phyloP scores from a whole-genome alignment of 2,797 vertebrate species.

The Coregonus ussuriensis region DNA sequence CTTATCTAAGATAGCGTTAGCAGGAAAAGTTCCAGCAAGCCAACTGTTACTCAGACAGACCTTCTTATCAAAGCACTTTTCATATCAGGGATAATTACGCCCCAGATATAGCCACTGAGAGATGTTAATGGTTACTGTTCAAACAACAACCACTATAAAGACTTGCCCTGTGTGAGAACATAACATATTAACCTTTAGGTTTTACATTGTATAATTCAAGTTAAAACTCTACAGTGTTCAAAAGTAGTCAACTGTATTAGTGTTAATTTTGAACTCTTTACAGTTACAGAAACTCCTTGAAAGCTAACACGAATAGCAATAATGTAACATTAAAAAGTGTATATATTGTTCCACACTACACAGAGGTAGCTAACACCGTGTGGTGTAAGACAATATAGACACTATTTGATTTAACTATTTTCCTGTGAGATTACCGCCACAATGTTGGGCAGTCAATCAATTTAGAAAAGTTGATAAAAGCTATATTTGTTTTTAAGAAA shows the following conservation, averaged over 20 bases:
- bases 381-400: neutral
- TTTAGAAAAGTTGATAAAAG: neutral
- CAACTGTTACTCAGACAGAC: neutral
- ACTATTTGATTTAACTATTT: neutral
- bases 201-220: neutral
- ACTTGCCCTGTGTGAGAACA: neutral
- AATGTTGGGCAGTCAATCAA: neutral
- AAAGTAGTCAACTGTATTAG: neutral
- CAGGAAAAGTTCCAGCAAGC: neutral
- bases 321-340: too few relatives aligned
- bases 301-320: too few relatives aligned
- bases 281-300: too few relatives aligned
- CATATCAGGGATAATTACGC: neutral
- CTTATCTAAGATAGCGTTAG: neutral
- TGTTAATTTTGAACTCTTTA: neutral
- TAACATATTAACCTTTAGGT: too few relatives aligned
- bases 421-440: neutral
- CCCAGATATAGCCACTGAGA: neutral
- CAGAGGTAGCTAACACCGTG: neutral
- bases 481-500: neutral
- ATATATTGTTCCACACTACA: too few relatives aligned
- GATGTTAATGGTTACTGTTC: neutral
- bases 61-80: conserved; percentile 6
- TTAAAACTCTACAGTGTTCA: neutral
- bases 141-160: neutral